These are phyloP conservation scores for Coenobita brevimanus DNA, from an alignment of 1,140 invertebrate genomes.

Conservation along the genomic window DNA sequence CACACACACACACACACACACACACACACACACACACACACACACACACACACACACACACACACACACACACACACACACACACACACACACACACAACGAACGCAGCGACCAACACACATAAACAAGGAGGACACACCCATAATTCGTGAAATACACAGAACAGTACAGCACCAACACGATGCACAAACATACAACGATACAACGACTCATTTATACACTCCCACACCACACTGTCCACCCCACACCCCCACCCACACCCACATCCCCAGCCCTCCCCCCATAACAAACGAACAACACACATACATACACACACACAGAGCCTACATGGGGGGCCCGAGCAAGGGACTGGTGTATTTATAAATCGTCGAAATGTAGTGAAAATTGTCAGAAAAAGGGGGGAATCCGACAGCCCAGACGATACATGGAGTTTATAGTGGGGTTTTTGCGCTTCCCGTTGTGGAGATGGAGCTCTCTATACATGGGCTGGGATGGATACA, in stretches of 20 bases:
- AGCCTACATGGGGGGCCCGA: too few species aligned
- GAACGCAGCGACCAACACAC: neutral
- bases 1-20: neutral
- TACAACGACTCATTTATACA: slow-evolving; percentile 39
- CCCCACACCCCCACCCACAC: too few species aligned
- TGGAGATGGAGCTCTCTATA: neutral
- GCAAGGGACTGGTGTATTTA: neutral
- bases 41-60: neutral
- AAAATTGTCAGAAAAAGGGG: slow-evolving; percentile 12
- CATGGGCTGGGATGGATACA: neutral
- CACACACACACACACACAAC: neutral
- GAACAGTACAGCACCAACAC: slow-evolving; percentile 25
- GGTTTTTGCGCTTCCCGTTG: too few species aligned
- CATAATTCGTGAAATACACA: slow-evolving; percentile 31
- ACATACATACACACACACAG: neutral
- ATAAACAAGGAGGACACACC: slow-evolving; percentile 29
- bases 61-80: neutral
- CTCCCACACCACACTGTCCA: slow-evolving; percentile 20
- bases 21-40: neutral
- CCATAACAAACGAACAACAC: slow-evolving; percentile 17
- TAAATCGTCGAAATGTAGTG: slow-evolving; percentile 2
- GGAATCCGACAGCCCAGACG: neutral
- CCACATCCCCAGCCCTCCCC: too few species aligned
- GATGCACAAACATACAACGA: slow-evolving; percentile 36
- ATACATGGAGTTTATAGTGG: too few species aligned